Conservation (phyloP, 2,113 vertebrate genomes). For the Vireo altiloquus region DNA sequence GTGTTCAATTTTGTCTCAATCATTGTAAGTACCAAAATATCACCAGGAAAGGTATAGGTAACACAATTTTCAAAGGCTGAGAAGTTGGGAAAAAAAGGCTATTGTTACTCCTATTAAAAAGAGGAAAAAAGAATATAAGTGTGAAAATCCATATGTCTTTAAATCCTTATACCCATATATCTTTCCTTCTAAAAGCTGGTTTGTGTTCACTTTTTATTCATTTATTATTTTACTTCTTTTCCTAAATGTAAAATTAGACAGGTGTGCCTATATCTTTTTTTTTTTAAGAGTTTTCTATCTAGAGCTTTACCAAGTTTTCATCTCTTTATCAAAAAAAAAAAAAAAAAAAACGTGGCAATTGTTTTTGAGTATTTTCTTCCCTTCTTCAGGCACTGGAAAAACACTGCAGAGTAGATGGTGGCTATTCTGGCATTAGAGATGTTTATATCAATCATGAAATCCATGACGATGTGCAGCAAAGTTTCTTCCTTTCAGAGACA, state of each 20-base stretch:
- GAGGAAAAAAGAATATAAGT: neutral
- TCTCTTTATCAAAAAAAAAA: neutral
- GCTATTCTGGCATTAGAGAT: slow-evolving; percentile 91
- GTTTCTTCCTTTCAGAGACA: slow-evolving; percentile 95
- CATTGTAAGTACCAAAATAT: neutral
- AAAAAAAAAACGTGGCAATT: neutral
- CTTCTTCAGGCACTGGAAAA: slow-evolving; percentile 86
- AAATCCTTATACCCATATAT: neutral
- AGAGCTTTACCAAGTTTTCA: neutral
- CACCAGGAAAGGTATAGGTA: neutral
- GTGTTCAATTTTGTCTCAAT: neutral
- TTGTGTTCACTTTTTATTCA: neutral
- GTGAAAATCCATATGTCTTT: neutral
- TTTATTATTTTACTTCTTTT: neutral
- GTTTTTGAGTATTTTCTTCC: neutral
- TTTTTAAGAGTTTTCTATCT: neutral
- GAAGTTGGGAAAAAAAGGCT: neutral
- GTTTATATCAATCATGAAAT: slow-evolving; percentile 83
- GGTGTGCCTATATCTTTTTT: neutral
- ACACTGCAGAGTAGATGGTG: slow-evolving; percentile 87
- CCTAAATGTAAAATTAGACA: neutral
- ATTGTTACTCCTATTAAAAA: neutral
- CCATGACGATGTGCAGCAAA: slow-evolving; percentile 95
- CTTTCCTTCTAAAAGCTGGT: neutral
- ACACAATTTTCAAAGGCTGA: neutral